These are phyloP conservation scores for Petrocephalus microphthalmus DNA, from an alignment of 2,113 vertebrate species.

Conservation along the genomic window DNA sequence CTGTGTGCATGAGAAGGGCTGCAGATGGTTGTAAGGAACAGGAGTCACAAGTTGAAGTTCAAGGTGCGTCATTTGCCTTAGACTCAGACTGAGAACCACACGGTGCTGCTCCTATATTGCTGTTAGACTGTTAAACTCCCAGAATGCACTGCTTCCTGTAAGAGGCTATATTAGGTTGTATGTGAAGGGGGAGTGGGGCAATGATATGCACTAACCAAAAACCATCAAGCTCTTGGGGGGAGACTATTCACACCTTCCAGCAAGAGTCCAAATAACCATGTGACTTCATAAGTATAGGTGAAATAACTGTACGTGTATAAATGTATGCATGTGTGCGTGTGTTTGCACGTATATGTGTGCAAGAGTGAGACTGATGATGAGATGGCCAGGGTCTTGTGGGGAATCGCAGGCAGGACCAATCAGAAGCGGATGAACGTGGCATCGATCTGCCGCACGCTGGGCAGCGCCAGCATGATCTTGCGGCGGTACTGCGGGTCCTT, in stretches of 20 bases:
- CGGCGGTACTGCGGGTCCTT: conserved; percentile 93
- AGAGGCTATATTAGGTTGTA: neutral
- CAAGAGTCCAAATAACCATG: neutral
- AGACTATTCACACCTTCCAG: neutral
- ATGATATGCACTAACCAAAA: conserved; percentile 9
- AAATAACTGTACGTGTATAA: neutral
- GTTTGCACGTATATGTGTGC: conserved; percentile 12
- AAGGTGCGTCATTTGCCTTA: neutral
- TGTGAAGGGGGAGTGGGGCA: neutral
- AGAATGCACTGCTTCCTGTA: neutral
- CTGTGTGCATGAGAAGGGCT: conserved; percentile 21
- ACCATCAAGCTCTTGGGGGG: neutral
- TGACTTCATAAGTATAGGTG: neutral
- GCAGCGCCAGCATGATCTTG: conserved; percentile 93
- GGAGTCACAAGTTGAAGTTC: neutral
- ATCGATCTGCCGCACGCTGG: conserved; percentile 89
- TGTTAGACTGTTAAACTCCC: neutral
- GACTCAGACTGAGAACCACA: neutral
- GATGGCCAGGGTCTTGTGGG: neutral
- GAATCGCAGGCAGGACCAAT: conserved; percentile 21
- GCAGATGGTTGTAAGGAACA: neutral
- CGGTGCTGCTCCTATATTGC: neutral
- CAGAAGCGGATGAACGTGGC: conserved; percentile 94
- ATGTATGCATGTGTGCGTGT: neutral
- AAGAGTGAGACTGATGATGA: conserved; percentile 36